Conservation (phyloP, 2,797 vertebrate species). For the Coracias cyanogaster region DNA sequence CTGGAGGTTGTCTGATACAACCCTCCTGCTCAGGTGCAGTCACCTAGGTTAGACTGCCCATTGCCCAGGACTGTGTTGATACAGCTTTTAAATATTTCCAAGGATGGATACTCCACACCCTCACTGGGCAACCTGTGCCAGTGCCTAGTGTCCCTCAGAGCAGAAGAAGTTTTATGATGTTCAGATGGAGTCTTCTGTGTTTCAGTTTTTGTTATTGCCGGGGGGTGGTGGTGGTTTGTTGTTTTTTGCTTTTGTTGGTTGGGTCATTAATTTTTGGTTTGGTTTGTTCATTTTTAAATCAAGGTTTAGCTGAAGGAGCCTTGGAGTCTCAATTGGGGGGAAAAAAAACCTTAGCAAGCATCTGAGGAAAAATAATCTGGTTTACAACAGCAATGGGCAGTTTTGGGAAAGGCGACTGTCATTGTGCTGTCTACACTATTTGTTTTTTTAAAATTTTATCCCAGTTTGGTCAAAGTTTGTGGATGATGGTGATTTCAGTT, state of each 20-base stretch:
- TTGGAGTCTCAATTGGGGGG: neutral
- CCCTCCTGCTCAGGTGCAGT: neutral
- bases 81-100: neutral
- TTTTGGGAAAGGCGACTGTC: neutral
- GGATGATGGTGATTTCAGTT: neutral
- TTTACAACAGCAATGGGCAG: neutral
- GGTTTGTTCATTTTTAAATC: neutral
- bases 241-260: neutral
- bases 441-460: neutral
- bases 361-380: neutral
- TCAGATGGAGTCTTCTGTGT: no score
- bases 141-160: no score
- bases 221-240: neutral
- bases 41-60: neutral
- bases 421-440: neutral
- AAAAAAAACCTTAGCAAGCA: neutral
- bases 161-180: no score
- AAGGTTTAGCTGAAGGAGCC: neutral
- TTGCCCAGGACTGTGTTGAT: neutral
- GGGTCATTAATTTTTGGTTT: neutral
- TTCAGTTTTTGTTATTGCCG: no score
- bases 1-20: fast-evolving
- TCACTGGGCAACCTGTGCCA: no score
- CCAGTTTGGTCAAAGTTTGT: neutral
- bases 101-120: no score